Evolutionary conservation across 2,113 vertebrate species (phyloP).

Genomic region (Vulpes lagopus): DNA sequence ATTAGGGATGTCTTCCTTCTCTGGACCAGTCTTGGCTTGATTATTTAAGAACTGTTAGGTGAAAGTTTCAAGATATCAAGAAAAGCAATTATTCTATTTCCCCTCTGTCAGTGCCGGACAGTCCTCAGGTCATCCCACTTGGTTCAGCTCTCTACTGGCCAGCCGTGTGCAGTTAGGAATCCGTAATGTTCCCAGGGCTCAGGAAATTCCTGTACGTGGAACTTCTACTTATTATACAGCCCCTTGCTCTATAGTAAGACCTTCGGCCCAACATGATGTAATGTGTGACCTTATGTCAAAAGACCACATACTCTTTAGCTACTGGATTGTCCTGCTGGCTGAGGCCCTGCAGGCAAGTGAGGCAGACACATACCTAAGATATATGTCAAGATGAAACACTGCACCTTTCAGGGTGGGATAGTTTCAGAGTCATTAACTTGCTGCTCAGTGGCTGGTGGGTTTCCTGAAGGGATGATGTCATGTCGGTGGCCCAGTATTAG

Average conservation of each 20-base stretch:
- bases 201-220: not conserved
- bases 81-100: not conserved
- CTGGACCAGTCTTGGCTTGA: not conserved
- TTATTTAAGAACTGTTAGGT: not conserved
- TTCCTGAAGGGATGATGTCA: not conserved
- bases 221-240: not conserved
- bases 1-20: not conserved
- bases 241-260: not conserved
- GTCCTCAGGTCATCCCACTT: not conserved
- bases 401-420: not conserved
- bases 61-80: not conserved
- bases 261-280: not conserved
- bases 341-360: not conserved
- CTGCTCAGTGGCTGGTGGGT: not conserved
- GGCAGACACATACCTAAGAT: not conserved
- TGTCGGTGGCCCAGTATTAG: too few relatives aligned
- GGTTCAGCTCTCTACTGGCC: not conserved
- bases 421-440: not conserved
- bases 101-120: not conserved
- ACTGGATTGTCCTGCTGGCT: not conserved
- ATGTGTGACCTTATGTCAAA: not conserved
- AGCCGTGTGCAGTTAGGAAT: not conserved
- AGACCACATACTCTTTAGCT: not conserved
- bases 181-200: not conserved
- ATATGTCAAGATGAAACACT: not conserved